Evolutionary conservation across 53 echinoderm and acorn worm species (phyloP).

Genomic region (Antedon mediterranea): DNA sequence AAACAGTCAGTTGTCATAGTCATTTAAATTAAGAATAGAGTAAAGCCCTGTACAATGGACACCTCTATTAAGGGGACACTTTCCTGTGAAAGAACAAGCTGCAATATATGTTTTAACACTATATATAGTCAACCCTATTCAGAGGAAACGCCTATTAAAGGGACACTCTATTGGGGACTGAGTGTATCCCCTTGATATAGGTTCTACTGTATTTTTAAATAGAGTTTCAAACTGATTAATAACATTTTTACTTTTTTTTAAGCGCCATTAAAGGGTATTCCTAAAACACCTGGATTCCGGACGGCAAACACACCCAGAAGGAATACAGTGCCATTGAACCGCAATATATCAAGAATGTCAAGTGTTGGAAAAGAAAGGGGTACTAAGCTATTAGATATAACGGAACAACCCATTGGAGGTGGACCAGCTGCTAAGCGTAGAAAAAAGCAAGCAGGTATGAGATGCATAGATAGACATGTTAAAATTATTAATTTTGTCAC

Average conservation of each 20-base stretch:
- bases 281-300: conserved; percentile 62
- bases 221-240: neutral
- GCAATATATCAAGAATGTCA: conserved; percentile 48
- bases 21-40: too few species aligned
- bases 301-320: conserved; percentile 16
- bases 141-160: too few species aligned
- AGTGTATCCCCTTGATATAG: too few species aligned
- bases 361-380: conserved; percentile 61
- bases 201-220: too few species aligned
- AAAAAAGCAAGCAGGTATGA: conserved; percentile 87
- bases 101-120: too few species aligned
- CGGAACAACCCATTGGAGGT: conserved; percentile 88
- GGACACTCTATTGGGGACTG: too few species aligned
- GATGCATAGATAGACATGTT: neutral
- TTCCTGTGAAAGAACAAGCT: too few species aligned
- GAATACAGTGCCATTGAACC: conserved; percentile 53
- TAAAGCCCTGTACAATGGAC: too few species aligned
- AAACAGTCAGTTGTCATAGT: too few species aligned
- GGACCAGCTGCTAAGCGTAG: conserved; percentile 82
- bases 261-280: conserved; percentile 58
- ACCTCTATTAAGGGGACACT: too few species aligned
- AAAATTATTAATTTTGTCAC: too few species aligned
- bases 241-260: neutral
- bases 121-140: too few species aligned
- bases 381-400: conserved; percentile 82